Evolutionary conservation across 2,113 vertebrate species (phyloP), one percentile per base, ranked within the genome.

Genomic region (Litocranius walleri): DNA sequence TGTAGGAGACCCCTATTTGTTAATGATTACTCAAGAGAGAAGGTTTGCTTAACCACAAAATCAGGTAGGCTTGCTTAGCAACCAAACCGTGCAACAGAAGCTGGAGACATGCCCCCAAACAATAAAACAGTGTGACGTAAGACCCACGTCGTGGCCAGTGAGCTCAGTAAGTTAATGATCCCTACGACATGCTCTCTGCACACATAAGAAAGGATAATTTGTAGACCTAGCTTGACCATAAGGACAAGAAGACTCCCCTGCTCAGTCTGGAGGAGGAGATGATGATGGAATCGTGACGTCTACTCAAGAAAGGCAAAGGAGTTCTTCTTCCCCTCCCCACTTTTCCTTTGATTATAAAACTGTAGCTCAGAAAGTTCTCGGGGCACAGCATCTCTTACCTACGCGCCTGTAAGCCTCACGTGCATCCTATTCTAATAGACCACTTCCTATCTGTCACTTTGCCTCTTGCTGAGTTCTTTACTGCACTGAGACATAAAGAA

Each of bases 361-460:
- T 25, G 21, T 77, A 77, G 71, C 36, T 43, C 36, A 77, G 36
- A 43, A 77, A 43, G 71, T 43, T 77, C 71, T 77, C 23, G 5
- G 36, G 36, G 71, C 23, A 27, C 23, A 43, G 71, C 23, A 77
- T 77, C 71, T 77, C 36, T 43, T 27, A 6, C 71, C 71, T 77
- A 43, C 1, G 0, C 0, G 6, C 23, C 40, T 43, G 23, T 27
- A 77, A 43, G 23, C 71, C 71, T 77, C 71, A 77, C 23, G 6
- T 25, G 12, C 12, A 27, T 43, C 71, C 71, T 25, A 27, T 2
- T 77, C 71, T 43, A 25, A 43, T 25, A 77, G 25, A 77, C 13
- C 71, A 14, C 23, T 43, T 77, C 36, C 25, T 74, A 43, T 27
- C n/a, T 12, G 19, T 71, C 71, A 25, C 23, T 77, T 43, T 27